Percentiles rank a stretch among this genome's conserved stretches.
Conservation (phyloP, 92 coral and sea anemone species). For the Parazoanthus darwini region DNA sequence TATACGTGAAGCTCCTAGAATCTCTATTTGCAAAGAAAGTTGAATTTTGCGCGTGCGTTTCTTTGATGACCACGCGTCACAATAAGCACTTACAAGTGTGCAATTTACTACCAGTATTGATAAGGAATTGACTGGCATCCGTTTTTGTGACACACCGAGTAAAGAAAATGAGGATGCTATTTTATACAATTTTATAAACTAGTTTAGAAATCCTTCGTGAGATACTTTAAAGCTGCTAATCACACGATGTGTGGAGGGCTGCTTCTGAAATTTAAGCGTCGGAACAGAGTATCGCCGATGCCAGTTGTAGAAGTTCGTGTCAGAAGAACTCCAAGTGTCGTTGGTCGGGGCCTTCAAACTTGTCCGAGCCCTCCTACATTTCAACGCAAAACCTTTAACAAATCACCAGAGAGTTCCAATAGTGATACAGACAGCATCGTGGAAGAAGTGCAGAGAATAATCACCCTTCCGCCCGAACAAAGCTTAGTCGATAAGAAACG, state of each 20-base stretch:
- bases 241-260: slow-evolving; percentile 34
- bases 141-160: background rate
- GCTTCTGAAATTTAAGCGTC: slow-evolving; percentile 5
- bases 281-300: slow-evolving; percentile 35
- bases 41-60: background rate
- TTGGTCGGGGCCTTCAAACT: background rate
- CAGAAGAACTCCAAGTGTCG: slow-evolving; percentile 19
- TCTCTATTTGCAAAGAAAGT: too few species aligned
- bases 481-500: slow-evolving; percentile 24
- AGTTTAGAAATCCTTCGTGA: background rate
- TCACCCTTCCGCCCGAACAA: slow-evolving; percentile 36
- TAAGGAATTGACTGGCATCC: background rate
- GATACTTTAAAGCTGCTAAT: too few species aligned
- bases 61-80: background rate
- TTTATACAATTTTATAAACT: too few species aligned
- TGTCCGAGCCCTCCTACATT: background rate
- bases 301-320: slow-evolving; percentile 35
- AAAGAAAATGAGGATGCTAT: background rate
- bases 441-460: slow-evolving; percentile 39
- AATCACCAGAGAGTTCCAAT: slow-evolving; percentile 1
- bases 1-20: too few species aligned
- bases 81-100: background rate
- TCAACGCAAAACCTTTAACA: background rate
- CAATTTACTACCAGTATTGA: background rate
- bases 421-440: slow-evolving; percentile 32